A percentile compares a stretch with the other conserved stretches of the same genome.
phyloP scores from a whole-genome alignment of 2,888 invertebrate species.

The Acanthosoma haemorrhoidale region DNA sequence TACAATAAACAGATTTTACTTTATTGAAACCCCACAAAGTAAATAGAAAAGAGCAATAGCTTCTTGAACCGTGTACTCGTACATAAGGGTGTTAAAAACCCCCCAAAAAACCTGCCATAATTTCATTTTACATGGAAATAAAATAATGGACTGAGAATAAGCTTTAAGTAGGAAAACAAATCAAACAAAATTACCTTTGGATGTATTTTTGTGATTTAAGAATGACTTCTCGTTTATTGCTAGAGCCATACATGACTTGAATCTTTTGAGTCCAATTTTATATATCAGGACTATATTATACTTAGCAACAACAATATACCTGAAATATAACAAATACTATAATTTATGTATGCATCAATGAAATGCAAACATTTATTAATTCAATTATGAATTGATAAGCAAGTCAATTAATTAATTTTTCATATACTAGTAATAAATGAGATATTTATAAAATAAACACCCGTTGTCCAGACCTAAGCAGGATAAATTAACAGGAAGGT shows the following conservation, averaged over 20 bases:
- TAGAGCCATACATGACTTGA: slow-evolving; percentile 12
- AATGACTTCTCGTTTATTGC: slow-evolving; percentile 11
- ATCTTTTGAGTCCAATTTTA: not conserved
- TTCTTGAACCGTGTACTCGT: no score
- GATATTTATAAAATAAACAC: not conserved
- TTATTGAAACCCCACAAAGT: no score
- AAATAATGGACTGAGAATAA: no score
- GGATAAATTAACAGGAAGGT: not conserved
- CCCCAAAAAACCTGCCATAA: no score
- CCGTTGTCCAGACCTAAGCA: slow-evolving; percentile 2
- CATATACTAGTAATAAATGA: not conserved
- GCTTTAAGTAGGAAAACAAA: no score
- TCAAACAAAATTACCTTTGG: not conserved
- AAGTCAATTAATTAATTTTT: not conserved
- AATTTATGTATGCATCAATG: no score
- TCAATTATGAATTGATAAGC: no score
- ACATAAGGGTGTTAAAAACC: no score
- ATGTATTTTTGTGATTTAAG: not conserved
- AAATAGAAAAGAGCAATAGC: no score
- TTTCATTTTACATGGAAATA: no score
- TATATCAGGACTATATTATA: slow-evolving; percentile 23
- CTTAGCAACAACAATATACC: slow-evolving; percentile 21
- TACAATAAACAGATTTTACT: no score
- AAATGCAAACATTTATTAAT: no score
- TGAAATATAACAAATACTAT: not conserved